phyloP scores from a whole-genome alignment of 2,797 vertebrate species.

The Sebastes vulpes region DNA sequence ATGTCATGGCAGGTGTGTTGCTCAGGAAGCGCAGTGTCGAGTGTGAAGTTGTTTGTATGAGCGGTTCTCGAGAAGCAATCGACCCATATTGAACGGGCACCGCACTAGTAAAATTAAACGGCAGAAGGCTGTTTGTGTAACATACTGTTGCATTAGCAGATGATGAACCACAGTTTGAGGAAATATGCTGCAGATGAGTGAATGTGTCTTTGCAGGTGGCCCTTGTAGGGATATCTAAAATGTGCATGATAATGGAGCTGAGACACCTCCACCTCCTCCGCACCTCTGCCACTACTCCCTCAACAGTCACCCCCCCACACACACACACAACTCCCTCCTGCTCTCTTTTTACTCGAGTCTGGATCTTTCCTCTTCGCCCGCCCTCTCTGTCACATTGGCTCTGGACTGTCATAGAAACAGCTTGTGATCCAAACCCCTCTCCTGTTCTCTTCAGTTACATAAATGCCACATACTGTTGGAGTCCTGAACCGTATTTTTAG shows the following conservation, averaged over 20 bases:
- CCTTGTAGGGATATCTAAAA: conserved; percentile 44
- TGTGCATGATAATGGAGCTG: conserved; percentile 47
- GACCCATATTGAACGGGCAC: background rate
- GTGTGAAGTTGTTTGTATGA: too few relatives aligned
- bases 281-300: conserved; percentile 4
- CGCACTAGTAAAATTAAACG: conserved; percentile 10
- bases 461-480: conserved; percentile 73
- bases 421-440: conserved; percentile 65
- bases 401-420: conserved; percentile 66
- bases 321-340: conserved; percentile 5
- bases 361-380: conserved; percentile 33
- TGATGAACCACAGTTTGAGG: conserved; percentile 13
- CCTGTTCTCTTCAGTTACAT: conserved; percentile 69
- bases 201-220: conserved; percentile 37
- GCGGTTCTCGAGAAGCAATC: background rate
- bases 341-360: conserved; percentile 27
- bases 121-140: conserved; percentile 9
- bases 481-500: conserved; percentile 75
- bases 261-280: conserved; percentile 46
- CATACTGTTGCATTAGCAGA: conserved; percentile 5
- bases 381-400: conserved; percentile 61
- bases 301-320: conserved; percentile 1
- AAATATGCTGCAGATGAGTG: conserved; percentile 19
- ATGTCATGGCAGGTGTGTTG: too few relatives aligned
- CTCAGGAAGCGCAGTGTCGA: too few relatives aligned